phyloP scores from a whole-genome alignment of 2,797 vertebrate genomes.

The Acanthurus tractus region DNA sequence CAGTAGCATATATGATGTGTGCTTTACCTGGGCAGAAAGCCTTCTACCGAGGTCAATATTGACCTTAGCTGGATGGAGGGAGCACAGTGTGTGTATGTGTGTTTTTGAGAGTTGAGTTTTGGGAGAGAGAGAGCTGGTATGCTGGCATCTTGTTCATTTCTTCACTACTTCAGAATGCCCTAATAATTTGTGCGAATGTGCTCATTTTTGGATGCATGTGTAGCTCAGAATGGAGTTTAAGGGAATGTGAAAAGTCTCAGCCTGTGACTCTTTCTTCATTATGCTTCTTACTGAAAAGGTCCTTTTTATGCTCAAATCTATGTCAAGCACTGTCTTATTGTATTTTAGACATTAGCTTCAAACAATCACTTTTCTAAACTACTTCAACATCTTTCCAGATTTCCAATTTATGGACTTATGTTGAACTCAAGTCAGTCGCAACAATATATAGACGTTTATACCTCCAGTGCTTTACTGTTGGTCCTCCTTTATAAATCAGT shows the following conservation, averaged over 20 bases:
- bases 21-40: conserved; percentile 58
- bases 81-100: conserved; percentile 34
- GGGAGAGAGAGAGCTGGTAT: conserved; percentile 49
- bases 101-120: conserved; percentile 12
- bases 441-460: conserved; percentile 32
- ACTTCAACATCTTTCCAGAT: conserved; percentile 14
- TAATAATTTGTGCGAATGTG: conserved; percentile 26
- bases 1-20: conserved; percentile 48
- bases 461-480: conserved; percentile 37
- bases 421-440: conserved; percentile 15
- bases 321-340: conserved; percentile 8
- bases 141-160: conserved; percentile 55
- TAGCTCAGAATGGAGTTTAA: conserved; percentile 19
- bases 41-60: conserved; percentile 79
- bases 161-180: conserved; percentile 45
- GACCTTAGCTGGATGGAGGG: conserved; percentile 59
- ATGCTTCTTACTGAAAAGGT: conserved; percentile 22
- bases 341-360: conserved; percentile 24
- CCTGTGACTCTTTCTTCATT: not conserved
- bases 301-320: conserved; percentile 28
- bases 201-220: not conserved
- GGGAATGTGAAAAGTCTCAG: conserved; percentile 20
- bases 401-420: conserved; percentile 17
- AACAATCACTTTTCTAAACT: conserved; percentile 29
- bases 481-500: conserved; percentile 44